Base-by-base conservation (phyloP, 2,888 invertebrate genomes). In the Lasioglossum vierecki region DNA sequence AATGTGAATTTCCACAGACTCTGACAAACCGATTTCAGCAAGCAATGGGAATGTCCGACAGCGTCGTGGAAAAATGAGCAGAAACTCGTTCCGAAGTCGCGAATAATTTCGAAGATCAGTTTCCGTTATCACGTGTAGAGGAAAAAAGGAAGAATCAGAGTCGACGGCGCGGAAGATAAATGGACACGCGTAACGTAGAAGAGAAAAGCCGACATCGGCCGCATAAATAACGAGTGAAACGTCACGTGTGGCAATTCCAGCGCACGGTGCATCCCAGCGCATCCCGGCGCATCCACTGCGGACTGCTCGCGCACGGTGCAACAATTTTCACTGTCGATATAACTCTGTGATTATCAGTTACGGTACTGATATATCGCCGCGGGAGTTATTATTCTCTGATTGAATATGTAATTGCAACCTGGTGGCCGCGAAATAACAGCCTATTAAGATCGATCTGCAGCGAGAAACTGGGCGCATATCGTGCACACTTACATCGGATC, bases 341-440 rank as follows among this genome's bases (percentile, higher is more conserved):
- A 66, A 86, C 76, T 53, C 85, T 80, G 80, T 89, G 89, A 88
- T 88, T 88, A 88, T 88, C 86, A 79, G 86, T 86, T 76, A 89
- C 84, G 76, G 71, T 68, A 66, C 82, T 89, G 91, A 93, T 92
- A 88, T 91, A 93, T 92, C 85, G 90, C 60, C 75, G n/a, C 79
- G 66, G 72, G 75, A 90, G 89, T 92, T 83, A 93, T 93, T 91
- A 92, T 91, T 91, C 91, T 89, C 88, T 87, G 91, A 93, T 93
- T 93, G 93, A 93, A 92, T 91, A 87, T 91, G 86, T 93, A 93
- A 93, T 93, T 92, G 93, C 90, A 88, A 85, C 72, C 76, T 79
- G 77, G 71, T 81, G 76, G 85, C 71, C 77, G 85, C 83, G 79
- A 92, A 92, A 92, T 92, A 93, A 93, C 90, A 88, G 92, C 78